Evolutionary conservation across 2,797 vertebrate genomes (phyloP).

Genomic region (Syndactyla subalaris): DNA sequence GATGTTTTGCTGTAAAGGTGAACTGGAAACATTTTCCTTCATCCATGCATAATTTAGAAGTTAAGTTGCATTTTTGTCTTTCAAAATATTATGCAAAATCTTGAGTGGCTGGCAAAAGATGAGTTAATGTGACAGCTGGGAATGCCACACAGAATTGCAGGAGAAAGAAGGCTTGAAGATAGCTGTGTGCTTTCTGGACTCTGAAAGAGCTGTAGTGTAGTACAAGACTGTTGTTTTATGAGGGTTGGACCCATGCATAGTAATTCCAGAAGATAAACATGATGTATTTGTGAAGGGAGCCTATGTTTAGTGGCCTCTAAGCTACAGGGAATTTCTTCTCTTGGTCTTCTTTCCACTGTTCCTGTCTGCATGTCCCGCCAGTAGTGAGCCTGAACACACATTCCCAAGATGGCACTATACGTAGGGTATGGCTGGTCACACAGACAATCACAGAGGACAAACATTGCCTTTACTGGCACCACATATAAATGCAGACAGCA

Average conservation of each 20-base stretch:
- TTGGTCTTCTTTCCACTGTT: neutral
- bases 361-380: neutral
- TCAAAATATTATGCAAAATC: neutral
- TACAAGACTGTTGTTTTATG: neutral
- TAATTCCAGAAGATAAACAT: neutral
- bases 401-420: neutral
- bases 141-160: neutral
- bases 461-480: neutral
- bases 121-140: neutral
- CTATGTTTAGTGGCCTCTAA: neutral
- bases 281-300: neutral
- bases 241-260: neutral
- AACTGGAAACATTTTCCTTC: neutral
- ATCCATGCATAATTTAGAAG: neutral
- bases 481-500: neutral
- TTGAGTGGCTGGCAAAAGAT: neutral
- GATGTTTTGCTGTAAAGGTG: neutral
- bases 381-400: accelerated
- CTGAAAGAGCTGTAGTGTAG: neutral
- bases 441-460: neutral
- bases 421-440: neutral
- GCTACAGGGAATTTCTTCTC: neutral
- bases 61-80: neutral
- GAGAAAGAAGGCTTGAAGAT: neutral
- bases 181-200: neutral